Evolutionary conservation across 2,797 vertebrate species (phyloP), one percentile per base, ranked within the genome.

Genomic region (Anolis apletophallus): DNA sequence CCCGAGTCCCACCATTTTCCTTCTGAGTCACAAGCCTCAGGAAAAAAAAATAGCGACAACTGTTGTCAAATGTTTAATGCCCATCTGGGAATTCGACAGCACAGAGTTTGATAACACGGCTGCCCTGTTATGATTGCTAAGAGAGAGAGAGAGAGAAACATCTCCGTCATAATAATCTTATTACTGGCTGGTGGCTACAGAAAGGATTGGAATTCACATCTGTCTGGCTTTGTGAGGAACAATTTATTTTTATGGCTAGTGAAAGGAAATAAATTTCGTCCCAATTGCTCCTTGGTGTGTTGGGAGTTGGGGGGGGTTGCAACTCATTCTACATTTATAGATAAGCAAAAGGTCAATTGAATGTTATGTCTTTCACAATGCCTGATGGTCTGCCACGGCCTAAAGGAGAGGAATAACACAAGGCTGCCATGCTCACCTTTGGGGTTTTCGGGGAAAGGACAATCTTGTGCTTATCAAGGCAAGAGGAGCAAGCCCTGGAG

Each of bases 321-420:
- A 88, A 94, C 95, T 95, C 95, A 89, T 94, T 96, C 95, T 94
- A 95, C 46, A 1, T 97, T 97, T 95, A 96, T 89, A 97, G 96
- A 96, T 95, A 96, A 97, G 96, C 95, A 94, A 95, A 96, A 96
- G 96, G 96, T 97, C 96, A 96, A 95, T 92, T 95, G 95, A 95
- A 96, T 95, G 94, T 95, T 93, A 94, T 87, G 90, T 94, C 91
- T 93, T 93, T 94, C 92, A 93, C 84, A 67, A 86, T 21, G 69
- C 0, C 72, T 74, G 69, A 92, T 90, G 73, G 90, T 85, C 79
- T 50, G n/a, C 64, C 1, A 6, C 85, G 40, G 40, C 68, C 11
- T 85, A 78, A 52, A 2, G 1, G 54, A 46, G 84, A 78, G 89
- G 89, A 88, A 90, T 86, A 83, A 88, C 83, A 77, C 83, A 73